phyloP scores from a whole-genome alignment of 1,140 invertebrate species.

The Rhopalosiphum padi region DNA sequence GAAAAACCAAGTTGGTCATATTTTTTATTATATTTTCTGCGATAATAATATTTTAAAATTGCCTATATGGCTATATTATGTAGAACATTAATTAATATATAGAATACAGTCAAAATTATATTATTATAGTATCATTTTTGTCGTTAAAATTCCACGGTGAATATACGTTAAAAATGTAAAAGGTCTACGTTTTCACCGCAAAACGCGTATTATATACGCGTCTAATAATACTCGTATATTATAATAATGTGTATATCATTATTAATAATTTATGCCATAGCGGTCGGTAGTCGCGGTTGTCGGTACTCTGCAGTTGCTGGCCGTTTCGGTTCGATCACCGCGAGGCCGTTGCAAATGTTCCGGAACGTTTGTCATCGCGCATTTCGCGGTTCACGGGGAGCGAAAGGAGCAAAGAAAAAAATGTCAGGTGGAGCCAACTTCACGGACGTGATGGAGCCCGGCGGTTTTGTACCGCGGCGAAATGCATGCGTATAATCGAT shows the following conservation, averaged over 20 bases:
- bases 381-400: not conserved
- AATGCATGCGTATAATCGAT: constrained; percentile 6
- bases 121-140: not conserved
- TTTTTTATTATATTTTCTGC: not conserved
- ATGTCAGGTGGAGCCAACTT: constrained; percentile 3
- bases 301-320: not conserved
- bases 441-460: not conserved
- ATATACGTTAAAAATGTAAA: not conserved
- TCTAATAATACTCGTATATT: not conserved
- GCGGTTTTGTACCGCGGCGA: not conserved
- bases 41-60: not conserved
- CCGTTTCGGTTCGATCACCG: not conserved
- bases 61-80: too few relatives aligned
- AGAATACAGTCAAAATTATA: not conserved
- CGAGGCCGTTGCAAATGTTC: constrained; percentile 43
- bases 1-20: not conserved
- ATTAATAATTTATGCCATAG: not conserved
- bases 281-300: not conserved
- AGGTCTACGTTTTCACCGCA: not conserved
- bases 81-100: not conserved
- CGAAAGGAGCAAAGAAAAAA: not conserved
- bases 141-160: not conserved
- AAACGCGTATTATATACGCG: not conserved
- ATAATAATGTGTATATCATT: not conserved
- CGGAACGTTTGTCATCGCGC: constrained; percentile 21